Evolutionary conservation across 2,888 invertebrate species (phyloP), one percentile per base, ranked within the genome.

Genomic region (Nemotelus pantherinus): DNA sequence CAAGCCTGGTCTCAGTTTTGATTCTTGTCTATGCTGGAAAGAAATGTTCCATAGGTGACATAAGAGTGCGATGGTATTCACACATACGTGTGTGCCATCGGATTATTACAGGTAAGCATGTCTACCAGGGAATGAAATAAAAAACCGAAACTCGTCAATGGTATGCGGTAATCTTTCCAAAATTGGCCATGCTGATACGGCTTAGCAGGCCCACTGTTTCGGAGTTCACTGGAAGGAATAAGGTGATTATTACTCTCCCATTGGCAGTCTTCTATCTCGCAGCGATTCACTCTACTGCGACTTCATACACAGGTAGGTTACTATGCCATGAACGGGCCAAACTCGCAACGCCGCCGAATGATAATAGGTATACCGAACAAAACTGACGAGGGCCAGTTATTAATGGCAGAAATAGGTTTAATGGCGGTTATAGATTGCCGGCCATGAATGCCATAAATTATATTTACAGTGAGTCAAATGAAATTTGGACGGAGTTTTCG

Each of bases 351-450:
- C 58, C 72, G 39, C 63, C 48, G 63, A 41, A 41, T 74, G 63
- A 74, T 74, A 74, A 74, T 74, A 74, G 74, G 45, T 74, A 44
- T 48, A 60, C 55, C 5, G 55, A 70, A 70, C 55, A 70, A 53
- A 70, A 70, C 39, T 41, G 70, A 70, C 41, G 70, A 70, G 63
- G 74, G 48, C 74, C 57, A 74, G 74, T 48, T 48, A 63, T 63
- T 74, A 74, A 74, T 74, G 74, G 74, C 74, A 74, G 74, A 60
- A 74, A 74, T 74, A 60, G 60, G 60, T 74, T 74, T 74, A 74
- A 74, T 74, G 74, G 74, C 74, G 74, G 74, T 74, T 74, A 74
- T 63, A 43, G 74, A 10, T 74, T 25, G 60, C 50, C 74, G 63
- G 74, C 74, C 74, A 74, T 74, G 63, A 39, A 48, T 10, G 74